Evolutionary conservation across 2,888 invertebrate species (phyloP).

Genomic region (Drosophila paramelanica): DNA sequence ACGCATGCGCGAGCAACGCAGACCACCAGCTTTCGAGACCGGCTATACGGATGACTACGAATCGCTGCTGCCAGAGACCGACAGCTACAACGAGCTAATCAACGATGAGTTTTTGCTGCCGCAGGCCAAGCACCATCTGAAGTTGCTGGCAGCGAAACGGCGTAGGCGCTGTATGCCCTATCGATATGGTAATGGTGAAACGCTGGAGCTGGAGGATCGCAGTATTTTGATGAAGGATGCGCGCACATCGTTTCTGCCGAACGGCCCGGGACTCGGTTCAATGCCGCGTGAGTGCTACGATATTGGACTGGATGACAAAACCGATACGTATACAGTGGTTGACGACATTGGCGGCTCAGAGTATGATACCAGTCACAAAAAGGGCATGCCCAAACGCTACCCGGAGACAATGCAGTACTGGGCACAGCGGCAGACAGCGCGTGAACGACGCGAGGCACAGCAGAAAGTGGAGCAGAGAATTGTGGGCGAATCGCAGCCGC

Average conservation of each 20-base stretch:
- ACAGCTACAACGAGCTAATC: conserved; percentile 61
- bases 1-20: conserved; percentile 54
- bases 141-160: conserved; percentile 59
- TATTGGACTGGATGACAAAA: conserved; percentile 11
- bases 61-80: conserved; percentile 50
- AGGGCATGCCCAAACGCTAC: conserved; percentile 29
- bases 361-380: conserved; percentile 27
- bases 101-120: conserved; percentile 65
- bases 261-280: conserved; percentile 85
- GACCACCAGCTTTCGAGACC: conserved; percentile 22
- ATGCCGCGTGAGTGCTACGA: conserved; percentile 84
- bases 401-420: conserved; percentile 42
- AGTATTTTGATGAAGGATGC: conserved; percentile 88
- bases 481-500: conserved; percentile 3
- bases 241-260: conserved; percentile 88
- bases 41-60: conserved; percentile 67
- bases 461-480: conserved; percentile 8
- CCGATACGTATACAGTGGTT: conserved; percentile 12
- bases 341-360: conserved; percentile 19
- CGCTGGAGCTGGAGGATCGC: conserved; percentile 86
- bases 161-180: conserved; percentile 79
- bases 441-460: conserved; percentile 60
- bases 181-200: conserved; percentile 77
- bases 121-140: conserved; percentile 32
- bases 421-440: conserved; percentile 17